A percentile compares a stretch with the other conserved stretches of the same genome.
Conservation (phyloP, 64 coral and sea anemone species). For the Trachythela sp. region DNA sequence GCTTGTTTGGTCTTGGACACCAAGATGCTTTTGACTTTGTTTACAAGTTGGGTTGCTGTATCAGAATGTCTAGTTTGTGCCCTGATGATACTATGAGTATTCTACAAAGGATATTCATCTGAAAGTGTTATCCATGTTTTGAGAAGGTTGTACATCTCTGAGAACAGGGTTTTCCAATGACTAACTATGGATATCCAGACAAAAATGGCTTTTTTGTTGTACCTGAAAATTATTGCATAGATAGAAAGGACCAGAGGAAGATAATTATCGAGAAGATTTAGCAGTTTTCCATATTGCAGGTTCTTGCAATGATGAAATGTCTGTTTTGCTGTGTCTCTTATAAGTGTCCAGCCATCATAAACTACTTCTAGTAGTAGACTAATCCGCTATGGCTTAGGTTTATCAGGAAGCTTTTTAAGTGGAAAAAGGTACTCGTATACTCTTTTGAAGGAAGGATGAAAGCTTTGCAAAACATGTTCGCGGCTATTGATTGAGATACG, state of each 20-base stretch:
- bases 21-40: not conserved
- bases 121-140: not conserved
- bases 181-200: conserved; percentile 30
- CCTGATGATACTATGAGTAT: conserved; percentile 41
- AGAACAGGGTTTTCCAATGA: conserved; percentile 9
- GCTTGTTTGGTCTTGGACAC: not conserved
- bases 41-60: not conserved
- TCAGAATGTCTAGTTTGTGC: conserved; percentile 45
- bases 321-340: not conserved
- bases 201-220: conserved; percentile 41
- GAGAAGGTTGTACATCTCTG: conserved; percentile 27
- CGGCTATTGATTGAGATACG: not conserved
- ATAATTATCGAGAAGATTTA: not conserved
- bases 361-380: not conserved
- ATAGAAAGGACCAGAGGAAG: not conserved
- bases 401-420: not conserved
- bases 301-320: not conserved
- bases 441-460: not conserved
- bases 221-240: not conserved
- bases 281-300: not conserved
- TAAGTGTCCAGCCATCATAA: not conserved
- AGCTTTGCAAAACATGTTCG: not conserved
- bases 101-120: conserved; percentile 49
- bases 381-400: not conserved
- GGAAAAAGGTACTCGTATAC: not conserved